Evolutionary conservation across 2,888 invertebrate genomes (phyloP), one percentile per base, ranked within the genome.

Genomic region (Zonitis immaculata): DNA sequence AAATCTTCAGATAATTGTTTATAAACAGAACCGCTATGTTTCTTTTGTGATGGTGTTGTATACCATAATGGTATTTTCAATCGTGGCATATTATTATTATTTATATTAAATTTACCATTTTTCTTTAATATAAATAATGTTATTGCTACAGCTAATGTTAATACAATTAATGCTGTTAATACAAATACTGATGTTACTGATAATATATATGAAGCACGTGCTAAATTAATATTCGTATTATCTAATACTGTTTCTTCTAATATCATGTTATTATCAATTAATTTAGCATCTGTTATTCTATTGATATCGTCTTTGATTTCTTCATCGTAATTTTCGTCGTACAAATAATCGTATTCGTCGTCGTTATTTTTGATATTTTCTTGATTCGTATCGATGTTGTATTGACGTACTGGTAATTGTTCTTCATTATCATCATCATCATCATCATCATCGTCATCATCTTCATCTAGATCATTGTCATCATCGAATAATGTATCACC

Each of bases 1-100:
- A 88, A 82, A 63, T 90, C 89, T 73, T 89, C 89, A 9, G 88
- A 87, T 49, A 90, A 77, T 61, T 88, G 88, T 68, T 87, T 87
- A 75, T 89, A 90, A 16, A 90, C 87, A 54, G 89, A 80, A 3
- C 86, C 86, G 64, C 86, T 86, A 72, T 87, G 86, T 67, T 85
- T 86, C 78, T 85, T 86, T 39, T 81, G 78, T 56, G 79, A 78
- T 14, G 63, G 62, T 3, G 62, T 66, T 2, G 64, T 61, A 25
- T 67, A 64, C 74, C 74, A 75, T 26, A 68, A 60, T 18, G 72
- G 70, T 46, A 75, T 73, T 55, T 72, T 74, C 43, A 75, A 62
- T 42, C 72, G 64, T 5, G 74, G 71, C 44, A 74, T 59, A 55
- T 73, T 71, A 6, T 70, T 70, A 49, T 63, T 67, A 27, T 70